Evolutionary conservation across 2,888 invertebrate species (phyloP).

Genomic region (Athalia circularis): DNA sequence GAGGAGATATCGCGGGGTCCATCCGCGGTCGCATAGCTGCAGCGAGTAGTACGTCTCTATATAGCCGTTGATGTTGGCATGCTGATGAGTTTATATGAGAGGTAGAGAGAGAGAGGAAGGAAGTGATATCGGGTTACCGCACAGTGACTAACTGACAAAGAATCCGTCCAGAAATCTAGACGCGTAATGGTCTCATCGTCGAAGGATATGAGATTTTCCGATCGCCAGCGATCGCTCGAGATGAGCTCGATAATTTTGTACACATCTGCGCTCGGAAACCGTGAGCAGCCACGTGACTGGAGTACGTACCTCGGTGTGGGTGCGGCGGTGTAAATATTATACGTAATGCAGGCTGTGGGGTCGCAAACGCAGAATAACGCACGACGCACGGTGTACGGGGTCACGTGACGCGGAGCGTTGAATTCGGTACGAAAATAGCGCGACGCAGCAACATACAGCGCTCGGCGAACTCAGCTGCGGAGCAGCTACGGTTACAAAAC

Average conservation of each 20-base stretch:
- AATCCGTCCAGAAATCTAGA: slow-evolving; percentile 7
- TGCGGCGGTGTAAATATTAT: too few relatives aligned
- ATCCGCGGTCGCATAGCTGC: too few relatives aligned
- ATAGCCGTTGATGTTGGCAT: slow-evolving; percentile 34
- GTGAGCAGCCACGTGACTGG: not conserved
- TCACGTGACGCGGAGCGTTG: not conserved
- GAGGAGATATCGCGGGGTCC: not conserved
- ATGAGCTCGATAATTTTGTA: too few relatives aligned
- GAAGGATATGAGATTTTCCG: too few relatives aligned
- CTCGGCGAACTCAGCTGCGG: not conserved
- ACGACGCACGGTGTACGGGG: not conserved
- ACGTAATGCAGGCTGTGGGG: too few relatives aligned
- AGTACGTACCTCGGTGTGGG: too few relatives aligned
- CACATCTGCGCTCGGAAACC: too few relatives aligned
- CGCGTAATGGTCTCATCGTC: too few relatives aligned
- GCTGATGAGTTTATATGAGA: slow-evolving; percentile 42
- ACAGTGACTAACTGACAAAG: too few relatives aligned
- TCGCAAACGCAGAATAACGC: not conserved
- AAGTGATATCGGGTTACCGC: slow-evolving; percentile 32
- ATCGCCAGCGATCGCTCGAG: not conserved
- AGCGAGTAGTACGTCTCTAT: slow-evolving; percentile 16
- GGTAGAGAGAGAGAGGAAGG: not conserved
- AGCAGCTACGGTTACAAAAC: slow-evolving; percentile 43
- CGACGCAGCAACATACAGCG: not conserved
- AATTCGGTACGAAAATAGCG: slow-evolving; percentile 42